Conservation (phyloP, 1,140 invertebrate species). For the Heliconius nattereri region DNA sequence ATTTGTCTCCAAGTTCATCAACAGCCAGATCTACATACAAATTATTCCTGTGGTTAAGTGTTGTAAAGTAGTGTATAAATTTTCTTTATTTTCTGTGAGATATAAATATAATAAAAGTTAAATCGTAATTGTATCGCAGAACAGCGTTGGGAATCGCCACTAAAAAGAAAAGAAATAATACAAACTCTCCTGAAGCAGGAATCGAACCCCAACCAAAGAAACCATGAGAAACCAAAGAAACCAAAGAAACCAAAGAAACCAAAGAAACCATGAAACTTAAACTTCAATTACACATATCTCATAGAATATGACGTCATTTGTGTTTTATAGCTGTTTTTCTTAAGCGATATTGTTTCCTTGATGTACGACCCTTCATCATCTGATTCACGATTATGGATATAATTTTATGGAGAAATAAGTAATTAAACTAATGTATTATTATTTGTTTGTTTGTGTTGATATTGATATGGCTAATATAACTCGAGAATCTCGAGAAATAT, state of each 20-base stretch:
- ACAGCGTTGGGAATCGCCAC: no score
- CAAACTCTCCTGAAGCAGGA: no score
- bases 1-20: slow-evolving; percentile 24
- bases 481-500: not conserved
- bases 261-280: no score
- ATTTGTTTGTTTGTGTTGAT: not conserved
- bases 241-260: no score
- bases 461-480: not conserved
- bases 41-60: not conserved
- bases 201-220: no score
- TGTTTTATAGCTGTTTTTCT: slow-evolving; percentile 17
- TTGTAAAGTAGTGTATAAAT: not conserved
- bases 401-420: slow-evolving; percentile 44
- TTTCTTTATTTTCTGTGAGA: no score
- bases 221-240: no score
- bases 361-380: slow-evolving; percentile 34
- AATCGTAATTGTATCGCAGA: no score
- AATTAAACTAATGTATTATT: slow-evolving; percentile 33
- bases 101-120: no score
- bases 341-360: slow-evolving; percentile 41
- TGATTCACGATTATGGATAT: slow-evolving; percentile 52
- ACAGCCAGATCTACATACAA: not conserved
- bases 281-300: not conserved
- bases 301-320: slow-evolving; percentile 1
- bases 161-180: no score